Evolutionary conservation across 35 echinoderm and acorn worm species (phyloP), one percentile per base, ranked within the genome.

Genomic region (Hemicentrotus pulcherrimus): DNA sequence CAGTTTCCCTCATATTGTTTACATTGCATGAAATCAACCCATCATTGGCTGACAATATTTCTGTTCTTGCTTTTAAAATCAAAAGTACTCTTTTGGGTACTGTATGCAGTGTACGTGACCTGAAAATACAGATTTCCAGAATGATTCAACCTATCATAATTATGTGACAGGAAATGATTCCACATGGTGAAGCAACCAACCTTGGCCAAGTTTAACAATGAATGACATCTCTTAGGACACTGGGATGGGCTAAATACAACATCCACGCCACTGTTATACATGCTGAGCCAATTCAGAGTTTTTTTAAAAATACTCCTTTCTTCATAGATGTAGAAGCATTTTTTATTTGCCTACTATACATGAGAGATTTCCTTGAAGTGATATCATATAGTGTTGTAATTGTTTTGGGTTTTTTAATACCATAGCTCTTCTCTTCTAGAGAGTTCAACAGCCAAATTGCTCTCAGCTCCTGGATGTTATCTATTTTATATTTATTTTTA

Each of bases 121-220:
- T 78, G 28, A 78, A 78, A 78, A 78, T 78, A 78, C 65, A 78
- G 65, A 30, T 78, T 28, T 78, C 4, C 19, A 78, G 65, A n/a
- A 78, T 78, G 65, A 78, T 78, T 78, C 65, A 78, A 78, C 65
- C 28, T n/a, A 28, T 78, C 22, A 78, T 78, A 78, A 78, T 78
- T 78, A 78, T 78, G 65, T 78, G 65, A 78, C 65, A 78, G 65
- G 65, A 78, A 78, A 78, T 78, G 65, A 78, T 78, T 78, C 65
- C 65, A 78, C 65, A 78, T 78, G 18, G 65, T 78, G 65, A 78
- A 78, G 65, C 65, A 78, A 78, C 65, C 65, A 78, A 78, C 65
- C 65, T 78, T 78, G 65, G 65, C 65, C 65, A 22, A 78, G 65
- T 78, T 78, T 78, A 78, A 78, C 65, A n/a, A 78, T 78, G 65